Percentiles rank a stretch among this genome's conserved stretches.
Conservation (phyloP, 2,888 invertebrate species). For the Venusia cambrica region DNA sequence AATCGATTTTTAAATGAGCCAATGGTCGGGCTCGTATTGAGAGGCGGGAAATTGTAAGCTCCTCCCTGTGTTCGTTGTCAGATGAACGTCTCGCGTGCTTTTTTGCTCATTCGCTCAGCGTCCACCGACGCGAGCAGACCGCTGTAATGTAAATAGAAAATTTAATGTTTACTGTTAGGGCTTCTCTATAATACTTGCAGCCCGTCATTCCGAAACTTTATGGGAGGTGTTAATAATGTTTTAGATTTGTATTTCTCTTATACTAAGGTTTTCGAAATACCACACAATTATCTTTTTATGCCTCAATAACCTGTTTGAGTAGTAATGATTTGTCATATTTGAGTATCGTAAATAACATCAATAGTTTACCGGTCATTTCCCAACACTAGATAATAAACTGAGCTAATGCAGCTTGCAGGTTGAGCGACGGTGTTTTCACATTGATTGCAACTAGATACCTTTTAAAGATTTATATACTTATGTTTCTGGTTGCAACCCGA, state of each 20-base stretch:
- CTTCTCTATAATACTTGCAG: no score
- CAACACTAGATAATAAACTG: constrained; percentile 26
- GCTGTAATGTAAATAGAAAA: constrained; percentile 19
- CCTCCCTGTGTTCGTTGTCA: constrained; percentile 66
- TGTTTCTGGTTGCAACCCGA: no score
- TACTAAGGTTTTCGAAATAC: no score
- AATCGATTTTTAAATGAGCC: constrained; percentile 80
- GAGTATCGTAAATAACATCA: constrained; percentile 16
- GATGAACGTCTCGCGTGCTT: constrained; percentile 65
- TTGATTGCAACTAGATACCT: constrained; percentile 14
- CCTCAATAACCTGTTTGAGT: constrained; percentile 1
- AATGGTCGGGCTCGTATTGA: constrained; percentile 61
- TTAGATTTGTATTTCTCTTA: no score
- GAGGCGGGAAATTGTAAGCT: constrained; percentile 65
- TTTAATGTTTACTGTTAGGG: constrained; percentile 24
- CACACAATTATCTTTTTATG: not conserved
- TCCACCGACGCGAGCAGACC: constrained; percentile 50
- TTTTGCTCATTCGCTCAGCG: constrained; percentile 71
- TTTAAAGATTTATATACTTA: constrained; percentile 18
- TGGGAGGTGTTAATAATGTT: no score
- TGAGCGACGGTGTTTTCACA: constrained; percentile 8
- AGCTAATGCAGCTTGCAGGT: constrained; percentile 30
- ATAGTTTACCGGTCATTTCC: constrained; percentile 16
- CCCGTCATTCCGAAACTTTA: no score
- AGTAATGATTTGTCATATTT: constrained; percentile 9